These are phyloP conservation scores for Philhelius pedissequus DNA, from an alignment of 2,888 invertebrate species.

Conservation along the genomic window DNA sequence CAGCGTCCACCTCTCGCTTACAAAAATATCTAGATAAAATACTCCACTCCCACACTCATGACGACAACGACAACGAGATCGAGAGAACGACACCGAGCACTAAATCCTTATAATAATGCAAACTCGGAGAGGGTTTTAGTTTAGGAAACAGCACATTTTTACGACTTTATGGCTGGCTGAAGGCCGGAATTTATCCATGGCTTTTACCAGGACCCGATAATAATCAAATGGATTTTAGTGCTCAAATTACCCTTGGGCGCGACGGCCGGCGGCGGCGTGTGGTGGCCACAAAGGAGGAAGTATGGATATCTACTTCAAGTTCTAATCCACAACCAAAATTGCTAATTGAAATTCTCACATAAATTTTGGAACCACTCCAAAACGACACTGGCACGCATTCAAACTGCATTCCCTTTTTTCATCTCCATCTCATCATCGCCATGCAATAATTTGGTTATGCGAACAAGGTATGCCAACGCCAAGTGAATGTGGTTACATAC, in stretches of 20 bases:
- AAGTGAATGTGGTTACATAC: constrained; percentile 30
- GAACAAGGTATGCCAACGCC: constrained; percentile 15
- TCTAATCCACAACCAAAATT: neutral
- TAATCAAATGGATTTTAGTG: constrained; percentile 52
- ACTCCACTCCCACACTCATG: neutral
- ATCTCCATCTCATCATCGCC: neutral
- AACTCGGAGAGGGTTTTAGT: constrained; percentile 38
- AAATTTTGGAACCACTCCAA: constrained; percentile 49
- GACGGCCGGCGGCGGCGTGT: too few species aligned
- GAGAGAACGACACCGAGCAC: neutral
- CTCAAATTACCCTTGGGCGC: constrained; percentile 35
- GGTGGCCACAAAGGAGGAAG: neutral
- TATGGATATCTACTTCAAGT: neutral
- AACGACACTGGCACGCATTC: constrained; percentile 41
- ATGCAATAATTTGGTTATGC: neutral
- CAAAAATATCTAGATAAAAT: too few species aligned
- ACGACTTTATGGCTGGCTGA: constrained; percentile 29
- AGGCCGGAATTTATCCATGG: constrained; percentile 25
- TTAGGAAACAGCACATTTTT: constrained; percentile 23
- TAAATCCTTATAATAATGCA: constrained; percentile 51
- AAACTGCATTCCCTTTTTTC: neutral
- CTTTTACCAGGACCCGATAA: constrained; percentile 28
- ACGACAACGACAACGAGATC: neutral
- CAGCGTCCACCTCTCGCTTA: neutral
- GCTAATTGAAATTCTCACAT: constrained; percentile 54